Evolutionary conservation across 2,797 vertebrate genomes (phyloP), one percentile per base, ranked within the genome.

Genomic region (Liasis olivaceus): DNA sequence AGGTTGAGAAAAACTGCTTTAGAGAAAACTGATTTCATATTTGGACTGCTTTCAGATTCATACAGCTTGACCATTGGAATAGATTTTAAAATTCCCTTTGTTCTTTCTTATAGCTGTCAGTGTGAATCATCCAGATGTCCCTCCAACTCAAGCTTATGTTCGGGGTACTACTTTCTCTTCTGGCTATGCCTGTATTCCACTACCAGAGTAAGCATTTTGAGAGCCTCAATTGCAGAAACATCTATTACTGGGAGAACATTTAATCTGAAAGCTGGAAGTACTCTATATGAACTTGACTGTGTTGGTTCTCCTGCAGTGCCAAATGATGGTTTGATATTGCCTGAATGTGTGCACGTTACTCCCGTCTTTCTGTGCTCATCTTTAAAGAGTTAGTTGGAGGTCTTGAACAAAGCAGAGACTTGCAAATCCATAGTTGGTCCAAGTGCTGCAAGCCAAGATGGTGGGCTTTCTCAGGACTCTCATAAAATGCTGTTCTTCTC

Each of bases 131-230:
- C 95, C 96, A 88, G 60, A 26, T 60, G 97, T 93, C 51, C 96
- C 96, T 91, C 94, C 96, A 9, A 63, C 95, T 88, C 91, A 95
- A 90, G 77, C 93, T 90, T 96, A 96, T 51, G 90, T 97, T 88
- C 97, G 96, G 89, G 97, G 97, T 62, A 96, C 84, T 17, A 97
- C 97, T 90, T 97, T 97, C 89, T 95, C 97, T 31, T 97, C 95
- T n/a, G 97, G 97, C 72, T 98, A 96, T 3, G 89, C 97, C 0
- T 98, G 97, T 60, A 95, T 95, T 11, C 97, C 97, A 64, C 85
- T 97, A 56, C 94, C 95, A 4, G 96, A 96, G 97, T 98, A 95
- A 95, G 97, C 96, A 26, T 42, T 66, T 87, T 89, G 60, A 4
- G 31, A 63, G 66, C 2, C 11, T 24, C 13, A 8, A 81, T 1